These are phyloP conservation scores for Coleophora flavipennella DNA, from an alignment of 2,888 invertebrate species.

Conservation along the genomic window DNA sequence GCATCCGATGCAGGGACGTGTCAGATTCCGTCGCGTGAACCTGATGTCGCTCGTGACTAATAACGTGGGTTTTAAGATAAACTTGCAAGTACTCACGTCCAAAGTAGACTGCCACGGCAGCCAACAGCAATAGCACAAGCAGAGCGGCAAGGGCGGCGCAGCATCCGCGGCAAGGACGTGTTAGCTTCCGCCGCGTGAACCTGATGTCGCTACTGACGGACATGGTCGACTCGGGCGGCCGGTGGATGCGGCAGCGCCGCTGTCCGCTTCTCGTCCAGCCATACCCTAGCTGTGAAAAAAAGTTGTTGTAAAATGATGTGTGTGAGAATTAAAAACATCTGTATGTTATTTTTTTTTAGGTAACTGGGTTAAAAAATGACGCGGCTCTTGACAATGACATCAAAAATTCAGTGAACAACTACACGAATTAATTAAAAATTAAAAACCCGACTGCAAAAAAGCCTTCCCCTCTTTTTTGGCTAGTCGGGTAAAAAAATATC, in stretches of 20 bases:
- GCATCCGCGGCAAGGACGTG: conserved; percentile 88
- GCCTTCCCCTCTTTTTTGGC: no score
- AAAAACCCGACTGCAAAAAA: no score
- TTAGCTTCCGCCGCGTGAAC: conserved; percentile 87
- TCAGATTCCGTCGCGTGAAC: conserved; percentile 69
- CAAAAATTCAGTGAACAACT: no score
- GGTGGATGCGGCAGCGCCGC: conserved; percentile 49
- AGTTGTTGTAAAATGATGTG: no score
- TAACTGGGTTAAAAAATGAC: no score
- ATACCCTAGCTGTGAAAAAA: conserved; percentile 43
- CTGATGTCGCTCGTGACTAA: no score
- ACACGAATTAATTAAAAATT: no score
- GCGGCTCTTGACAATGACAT: no score
- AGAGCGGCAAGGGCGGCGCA: conserved; percentile 90
- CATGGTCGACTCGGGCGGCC: conserved; percentile 82
- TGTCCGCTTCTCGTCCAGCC: conserved; percentile 53
- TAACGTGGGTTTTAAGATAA: no score
- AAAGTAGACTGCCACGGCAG: conserved; percentile 72
- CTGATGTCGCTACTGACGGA: conserved; percentile 92
- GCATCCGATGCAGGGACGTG: conserved; percentile 3
- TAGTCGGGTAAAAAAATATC: no score
- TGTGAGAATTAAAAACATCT: no score
- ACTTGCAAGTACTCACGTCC: conserved; percentile 65
- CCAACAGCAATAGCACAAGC: conserved; percentile 80
- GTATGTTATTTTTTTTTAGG: no score